A percentile compares a stretch with the other conserved stretches of the same genome.
These are phyloP conservation scores for Drosophila paulistorum DNA, from an alignment of 1,140 invertebrate species.

Conservation along the genomic window DNA sequence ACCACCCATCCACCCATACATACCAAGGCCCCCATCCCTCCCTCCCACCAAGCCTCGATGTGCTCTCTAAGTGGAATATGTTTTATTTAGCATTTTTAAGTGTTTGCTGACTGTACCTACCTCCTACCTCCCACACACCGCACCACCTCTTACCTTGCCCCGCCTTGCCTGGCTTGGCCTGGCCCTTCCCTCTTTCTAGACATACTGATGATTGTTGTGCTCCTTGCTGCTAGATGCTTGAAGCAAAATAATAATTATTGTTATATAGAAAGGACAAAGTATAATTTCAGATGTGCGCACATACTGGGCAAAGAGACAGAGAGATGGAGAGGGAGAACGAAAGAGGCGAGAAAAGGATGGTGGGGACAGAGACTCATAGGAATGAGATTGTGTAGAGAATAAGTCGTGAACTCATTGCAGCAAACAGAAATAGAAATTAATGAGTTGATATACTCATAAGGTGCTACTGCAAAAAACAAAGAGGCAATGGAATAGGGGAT, in stretches of 20 bases:
- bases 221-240: slow-evolving; percentile 58
- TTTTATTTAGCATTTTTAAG: slow-evolving; percentile 82
- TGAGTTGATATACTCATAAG: slow-evolving; percentile 70
- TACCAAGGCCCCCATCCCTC: background rate
- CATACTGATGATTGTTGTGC: slow-evolving; percentile 17
- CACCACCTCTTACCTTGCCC: background rate
- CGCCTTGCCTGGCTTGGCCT: background rate
- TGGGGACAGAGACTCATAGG: too few species aligned
- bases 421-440: slow-evolving; percentile 81
- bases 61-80: slow-evolving; percentile 76
- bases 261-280: slow-evolving; percentile 81
- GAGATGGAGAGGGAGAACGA: too few species aligned
- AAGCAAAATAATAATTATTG: slow-evolving; percentile 81
- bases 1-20: background rate
- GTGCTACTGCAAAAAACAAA: slow-evolving; percentile 32
- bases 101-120: slow-evolving; percentile 68
- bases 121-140: slow-evolving; percentile 15
- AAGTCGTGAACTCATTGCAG: slow-evolving; percentile 55
- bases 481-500: background rate
- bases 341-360: background rate
- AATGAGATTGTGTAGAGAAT: slow-evolving; percentile 3
- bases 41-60: background rate
- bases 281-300: slow-evolving; percentile 75
- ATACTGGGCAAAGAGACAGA: slow-evolving; percentile 25
- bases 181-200: slow-evolving; percentile 8